Evolutionary conservation across 2,113 vertebrate genomes (phyloP).

Genomic region (Eurypyga helias): DNA sequence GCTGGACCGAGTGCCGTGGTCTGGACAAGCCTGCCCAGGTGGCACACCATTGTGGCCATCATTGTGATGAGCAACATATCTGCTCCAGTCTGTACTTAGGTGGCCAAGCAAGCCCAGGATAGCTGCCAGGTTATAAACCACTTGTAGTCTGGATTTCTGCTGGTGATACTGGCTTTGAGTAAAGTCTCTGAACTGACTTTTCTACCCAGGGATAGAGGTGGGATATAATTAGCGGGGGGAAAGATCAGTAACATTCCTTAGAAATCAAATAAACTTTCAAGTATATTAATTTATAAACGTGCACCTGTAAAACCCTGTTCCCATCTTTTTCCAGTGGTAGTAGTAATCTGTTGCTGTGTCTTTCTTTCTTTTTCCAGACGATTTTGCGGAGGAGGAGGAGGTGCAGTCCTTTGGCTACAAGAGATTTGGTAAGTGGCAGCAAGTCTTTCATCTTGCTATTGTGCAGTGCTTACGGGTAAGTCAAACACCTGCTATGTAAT

Average conservation of each 20-base stretch:
- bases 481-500: neutral
- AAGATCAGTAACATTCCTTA: neutral
- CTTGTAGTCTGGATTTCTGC: neutral
- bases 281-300: neutral
- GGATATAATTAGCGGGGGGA: neutral
- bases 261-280: neutral
- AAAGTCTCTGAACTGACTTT: neutral
- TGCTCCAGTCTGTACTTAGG: neutral
- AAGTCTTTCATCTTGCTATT: neutral
- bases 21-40: accelerated
- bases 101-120: neutral
- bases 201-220: neutral
- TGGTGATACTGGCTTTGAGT: neutral
- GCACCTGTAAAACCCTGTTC: neutral
- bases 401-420: conserved; percentile 99
- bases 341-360: neutral
- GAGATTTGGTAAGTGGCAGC: conserved; percentile 91
- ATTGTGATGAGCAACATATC: neutral
- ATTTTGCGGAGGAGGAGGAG: conserved; percentile 96
- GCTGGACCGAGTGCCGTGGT: neutral
- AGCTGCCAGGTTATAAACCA: neutral
- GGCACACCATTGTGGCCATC: neutral
- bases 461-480: neutral
- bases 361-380: conserved; percentile 84
- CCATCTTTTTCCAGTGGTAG: neutral